Percentiles rank a stretch among this genome's conserved stretches.
These are phyloP conservation scores for Serilophus lunatus DNA, from an alignment of 2,113 vertebrate genomes.

Conservation along the genomic window DNA sequence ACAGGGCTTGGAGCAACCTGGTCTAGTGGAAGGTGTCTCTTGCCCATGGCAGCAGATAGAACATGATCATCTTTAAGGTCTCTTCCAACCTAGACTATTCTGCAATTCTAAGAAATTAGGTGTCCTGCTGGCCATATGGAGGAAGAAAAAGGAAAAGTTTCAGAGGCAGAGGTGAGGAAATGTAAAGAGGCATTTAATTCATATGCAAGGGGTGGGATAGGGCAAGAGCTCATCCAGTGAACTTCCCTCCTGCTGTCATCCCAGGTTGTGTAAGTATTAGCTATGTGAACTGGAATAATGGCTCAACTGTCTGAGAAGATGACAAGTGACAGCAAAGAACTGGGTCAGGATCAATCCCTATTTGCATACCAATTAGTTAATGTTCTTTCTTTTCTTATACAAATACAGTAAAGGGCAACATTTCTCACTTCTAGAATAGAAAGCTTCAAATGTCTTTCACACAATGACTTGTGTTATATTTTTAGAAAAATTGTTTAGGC, in stretches of 20 bases:
- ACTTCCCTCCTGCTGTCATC: conserved; percentile 9
- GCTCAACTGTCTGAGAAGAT: conserved; percentile 27
- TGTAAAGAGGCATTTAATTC: conserved; percentile 6
- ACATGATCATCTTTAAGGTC: not conserved
- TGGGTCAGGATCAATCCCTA: conserved; percentile 54
- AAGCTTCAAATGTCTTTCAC: not conserved
- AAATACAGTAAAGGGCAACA: not conserved
- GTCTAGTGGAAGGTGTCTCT: not conserved
- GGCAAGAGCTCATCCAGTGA: not conserved
- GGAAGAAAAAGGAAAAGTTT: conserved; percentile 10
- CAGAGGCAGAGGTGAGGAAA: not conserved
- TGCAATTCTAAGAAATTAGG: not conserved
- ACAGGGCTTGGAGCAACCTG: not conserved
- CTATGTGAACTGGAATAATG: conserved; percentile 35
- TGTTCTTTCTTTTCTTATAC: not conserved
- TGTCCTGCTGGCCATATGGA: not conserved
- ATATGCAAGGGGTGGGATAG: not conserved
- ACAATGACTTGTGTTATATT: not conserved
- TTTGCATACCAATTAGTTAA: conserved; percentile 63
- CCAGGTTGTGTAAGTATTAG: conserved; percentile 40
- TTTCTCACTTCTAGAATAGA: not conserved
- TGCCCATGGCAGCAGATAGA: not conserved
- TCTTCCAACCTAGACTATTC: not conserved
- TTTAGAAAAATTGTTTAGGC: not conserved
- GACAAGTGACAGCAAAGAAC: conserved; percentile 27